A percentile compares a stretch with the other conserved stretches of the same genome.
phyloP scores from a whole-genome alignment of 2,888 invertebrate genomes.

The Helleia helle region DNA sequence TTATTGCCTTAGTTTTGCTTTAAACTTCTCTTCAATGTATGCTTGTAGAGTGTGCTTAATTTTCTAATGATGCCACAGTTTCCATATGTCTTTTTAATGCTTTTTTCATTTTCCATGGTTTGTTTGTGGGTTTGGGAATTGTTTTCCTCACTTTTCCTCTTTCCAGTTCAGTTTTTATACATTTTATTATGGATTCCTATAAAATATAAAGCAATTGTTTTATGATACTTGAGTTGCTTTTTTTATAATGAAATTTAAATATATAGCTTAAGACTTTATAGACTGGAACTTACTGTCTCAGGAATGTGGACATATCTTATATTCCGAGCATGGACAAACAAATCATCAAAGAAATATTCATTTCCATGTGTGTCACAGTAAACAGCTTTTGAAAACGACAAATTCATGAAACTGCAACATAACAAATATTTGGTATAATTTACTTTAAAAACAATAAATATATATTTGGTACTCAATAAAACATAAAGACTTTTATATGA shows the following conservation, averaged over 20 bases:
- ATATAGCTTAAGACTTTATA: too few species aligned
- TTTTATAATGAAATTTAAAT: too few species aligned
- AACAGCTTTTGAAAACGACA: conserved; percentile 75
- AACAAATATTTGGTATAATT: background rate
- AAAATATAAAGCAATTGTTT: conserved; percentile 23
- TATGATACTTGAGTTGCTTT: conserved; percentile 1
- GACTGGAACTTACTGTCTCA: conserved; percentile 57
- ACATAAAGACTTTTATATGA: too few species aligned
- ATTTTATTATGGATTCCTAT: conserved; percentile 64
- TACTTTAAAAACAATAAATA: too few species aligned
- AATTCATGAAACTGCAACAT: conserved; percentile 77
- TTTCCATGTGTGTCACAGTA: conserved; percentile 77
- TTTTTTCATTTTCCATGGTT: conserved; percentile 68
- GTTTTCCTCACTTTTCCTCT: conserved; percentile 28
- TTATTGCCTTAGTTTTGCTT: background rate
- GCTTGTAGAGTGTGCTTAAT: background rate
- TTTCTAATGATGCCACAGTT: conserved; percentile 48
- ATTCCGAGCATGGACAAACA: conserved; percentile 77
- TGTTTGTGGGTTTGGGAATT: conserved; percentile 22
- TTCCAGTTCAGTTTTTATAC: conserved; percentile 58
- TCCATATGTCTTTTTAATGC: conserved; percentile 64
- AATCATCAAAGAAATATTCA: conserved; percentile 73
- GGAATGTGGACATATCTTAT: conserved; percentile 81
- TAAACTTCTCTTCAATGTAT: background rate
- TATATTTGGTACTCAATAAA: too few species aligned